Conservation (phyloP, 2,113 vertebrate species). For the Collichthys lucidus region DNA sequence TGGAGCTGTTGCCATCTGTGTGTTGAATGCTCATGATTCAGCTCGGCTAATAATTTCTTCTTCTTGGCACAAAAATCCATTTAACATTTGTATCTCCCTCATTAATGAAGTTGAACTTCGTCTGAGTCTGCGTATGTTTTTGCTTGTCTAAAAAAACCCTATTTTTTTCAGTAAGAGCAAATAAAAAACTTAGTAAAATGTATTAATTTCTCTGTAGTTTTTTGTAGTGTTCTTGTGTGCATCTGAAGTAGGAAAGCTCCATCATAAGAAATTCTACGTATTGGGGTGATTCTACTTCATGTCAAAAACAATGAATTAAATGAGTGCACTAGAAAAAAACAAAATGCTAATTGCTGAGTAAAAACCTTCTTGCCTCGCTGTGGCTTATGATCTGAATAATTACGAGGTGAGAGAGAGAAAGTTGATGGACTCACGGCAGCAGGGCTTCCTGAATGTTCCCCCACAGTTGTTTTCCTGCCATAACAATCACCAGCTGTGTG, state of each 20-base stretch:
- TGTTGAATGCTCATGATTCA: background rate
- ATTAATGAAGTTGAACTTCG: background rate
- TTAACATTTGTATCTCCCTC: background rate
- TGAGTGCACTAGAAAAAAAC: background rate
- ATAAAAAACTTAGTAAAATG: too few relatives aligned
- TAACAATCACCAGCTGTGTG: constrained; percentile 95
- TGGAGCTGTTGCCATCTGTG: background rate
- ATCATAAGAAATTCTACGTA: background rate
- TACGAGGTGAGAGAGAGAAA: background rate
- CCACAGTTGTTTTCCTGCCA: constrained; percentile 95
- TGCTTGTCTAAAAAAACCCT: background rate
- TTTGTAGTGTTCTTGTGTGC: background rate
- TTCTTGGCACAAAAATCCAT: background rate
- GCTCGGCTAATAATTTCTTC: background rate
- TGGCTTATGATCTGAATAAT: background rate
- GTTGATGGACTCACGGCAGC: constrained; percentile 95
- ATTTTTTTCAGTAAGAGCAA: too few relatives aligned
- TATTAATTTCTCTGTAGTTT: background rate
- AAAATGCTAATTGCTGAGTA: background rate
- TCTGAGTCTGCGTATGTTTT: background rate
- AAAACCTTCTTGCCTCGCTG: background rate
- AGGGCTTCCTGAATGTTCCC: constrained; percentile 94
- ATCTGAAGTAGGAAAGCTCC: background rate
- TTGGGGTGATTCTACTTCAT: background rate
- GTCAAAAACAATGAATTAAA: background rate